A percentile compares a stretch with the other conserved stretches of the same genome.
These are phyloP conservation scores for Leucoraja ocellata DNA, from an alignment of 2,797 vertebrate genomes.

Conservation along the genomic window DNA sequence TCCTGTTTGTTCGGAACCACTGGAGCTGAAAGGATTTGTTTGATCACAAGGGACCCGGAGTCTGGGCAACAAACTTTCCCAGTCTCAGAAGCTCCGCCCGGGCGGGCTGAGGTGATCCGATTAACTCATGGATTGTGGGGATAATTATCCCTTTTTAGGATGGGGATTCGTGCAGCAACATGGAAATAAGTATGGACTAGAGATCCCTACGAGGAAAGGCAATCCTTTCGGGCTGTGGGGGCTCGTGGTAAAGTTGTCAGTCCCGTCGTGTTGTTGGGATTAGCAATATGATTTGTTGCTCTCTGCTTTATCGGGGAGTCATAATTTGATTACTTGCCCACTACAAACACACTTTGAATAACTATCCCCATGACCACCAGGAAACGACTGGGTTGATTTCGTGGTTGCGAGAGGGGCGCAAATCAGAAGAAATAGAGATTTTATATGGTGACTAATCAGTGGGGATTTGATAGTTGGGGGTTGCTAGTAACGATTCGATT, in stretches of 20 bases:
- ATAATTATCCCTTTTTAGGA: neutral
- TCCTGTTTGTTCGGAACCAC: neutral
- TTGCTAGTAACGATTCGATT: neutral
- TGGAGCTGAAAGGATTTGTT: constrained; percentile 1
- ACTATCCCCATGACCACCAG: neutral
- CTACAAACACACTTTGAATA: neutral
- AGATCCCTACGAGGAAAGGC: neutral
- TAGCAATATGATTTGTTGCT: neutral
- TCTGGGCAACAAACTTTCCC: constrained; percentile 7
- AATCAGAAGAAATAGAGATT: neutral
- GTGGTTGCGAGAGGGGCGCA: neutral
- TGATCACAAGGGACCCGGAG: neutral
- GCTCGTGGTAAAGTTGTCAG: neutral
- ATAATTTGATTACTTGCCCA: neutral
- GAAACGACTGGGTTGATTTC: neutral
- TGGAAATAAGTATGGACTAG: no score
- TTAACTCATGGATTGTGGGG: no score
- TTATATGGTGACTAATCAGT: neutral
- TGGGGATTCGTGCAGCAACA: neutral
- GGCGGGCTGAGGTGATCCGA: neutral
- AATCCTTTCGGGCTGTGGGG: neutral
- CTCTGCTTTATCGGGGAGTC: neutral
- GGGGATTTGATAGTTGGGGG: neutral
- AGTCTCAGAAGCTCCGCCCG: neutral
- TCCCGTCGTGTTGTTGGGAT: neutral